These are phyloP conservation scores for Diarsia brunnea DNA, from an alignment of 2,888 invertebrate genomes.

Conservation along the genomic window DNA sequence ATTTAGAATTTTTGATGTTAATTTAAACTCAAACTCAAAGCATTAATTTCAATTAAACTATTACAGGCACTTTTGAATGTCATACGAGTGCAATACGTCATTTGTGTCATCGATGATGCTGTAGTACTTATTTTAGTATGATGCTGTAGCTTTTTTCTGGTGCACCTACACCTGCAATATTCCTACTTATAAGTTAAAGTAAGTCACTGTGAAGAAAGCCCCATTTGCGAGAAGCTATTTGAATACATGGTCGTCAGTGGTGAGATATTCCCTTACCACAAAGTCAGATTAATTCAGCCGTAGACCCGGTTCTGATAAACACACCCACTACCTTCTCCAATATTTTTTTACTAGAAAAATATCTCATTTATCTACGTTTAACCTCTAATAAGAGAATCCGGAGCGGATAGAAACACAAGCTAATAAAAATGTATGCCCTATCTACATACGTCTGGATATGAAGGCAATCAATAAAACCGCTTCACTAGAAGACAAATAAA, in stretches of 20 bases:
- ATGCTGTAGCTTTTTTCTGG: too few relatives aligned
- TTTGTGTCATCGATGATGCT: too few relatives aligned
- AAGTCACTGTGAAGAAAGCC: not conserved
- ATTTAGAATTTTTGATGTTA: too few relatives aligned
- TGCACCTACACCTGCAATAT: not conserved
- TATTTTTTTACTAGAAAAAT: not conserved
- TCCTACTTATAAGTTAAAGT: not conserved
- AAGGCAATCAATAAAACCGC: constrained; percentile 57
- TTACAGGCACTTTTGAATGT: too few relatives aligned
- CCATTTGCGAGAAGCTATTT: not conserved
- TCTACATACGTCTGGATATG: constrained; percentile 40
- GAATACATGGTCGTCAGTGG: not conserved
- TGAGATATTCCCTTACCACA: not conserved
- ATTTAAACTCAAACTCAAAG: too few relatives aligned
- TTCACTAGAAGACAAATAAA: constrained; percentile 49
- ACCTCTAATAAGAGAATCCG: constrained; percentile 17
- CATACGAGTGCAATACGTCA: too few relatives aligned
- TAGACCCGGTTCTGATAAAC: not conserved
- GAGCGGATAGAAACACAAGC: constrained; percentile 22
- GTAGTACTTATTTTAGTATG: too few relatives aligned
- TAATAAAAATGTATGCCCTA: constrained; percentile 44
- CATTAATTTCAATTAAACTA: too few relatives aligned
- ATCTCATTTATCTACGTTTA: not conserved
- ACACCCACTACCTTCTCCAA: not conserved
- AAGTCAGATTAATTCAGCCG: not conserved